Evolutionary conservation across 2,888 invertebrate species (phyloP), one percentile per base, ranked within the genome.

Genomic region (Oscheius onirici): DNA sequence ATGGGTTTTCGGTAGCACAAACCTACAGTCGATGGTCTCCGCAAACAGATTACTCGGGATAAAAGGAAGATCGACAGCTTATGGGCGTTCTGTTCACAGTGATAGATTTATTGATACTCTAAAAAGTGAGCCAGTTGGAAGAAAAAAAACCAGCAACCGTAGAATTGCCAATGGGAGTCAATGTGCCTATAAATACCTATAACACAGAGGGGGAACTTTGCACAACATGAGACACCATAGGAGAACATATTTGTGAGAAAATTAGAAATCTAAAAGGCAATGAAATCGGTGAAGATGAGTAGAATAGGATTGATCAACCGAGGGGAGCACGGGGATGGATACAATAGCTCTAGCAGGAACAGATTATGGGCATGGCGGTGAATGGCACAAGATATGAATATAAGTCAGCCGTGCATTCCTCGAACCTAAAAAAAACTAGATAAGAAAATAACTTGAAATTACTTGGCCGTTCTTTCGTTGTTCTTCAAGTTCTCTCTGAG

Each of bases 401-500:
- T 3, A 46, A 17, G 20, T 46, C 46, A 63, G 20, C 63, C 63
- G 34, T 63, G 63, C 63, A 63, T 63, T 5, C 63, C 63, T 17
- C 63, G 63, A n/a, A 63, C 63, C 63, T 63, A 17, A 44, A 44
- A 44, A 49, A 15, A 15, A 22, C 13, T n/a, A 24, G 3, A 26
- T 24, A 8, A 24, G 10, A 24, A 57, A 57, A 34, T n/a, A 52
- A 52, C 20, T 6, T 13, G 13, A 52, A 52, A 52, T 20, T 11
- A 75, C 74, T 66, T 74, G 71, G 46, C 86, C 86, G 13, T 75
- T 82, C 58, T 73, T 76, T 40, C 86, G 76, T 67, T 77, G 77
- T 61, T 82, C 82, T 67, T 80, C 82, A 43, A 82, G 70, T 51
- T 82, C 82, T 51, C 69, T 73, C 49, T 95, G 95, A 81, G 96